A percentile compares a stretch with the other conserved stretches of the same genome.
Evolutionary conservation across 1,140 invertebrate species (phyloP).

Genomic region (Protaetia brevitarsis): DNA sequence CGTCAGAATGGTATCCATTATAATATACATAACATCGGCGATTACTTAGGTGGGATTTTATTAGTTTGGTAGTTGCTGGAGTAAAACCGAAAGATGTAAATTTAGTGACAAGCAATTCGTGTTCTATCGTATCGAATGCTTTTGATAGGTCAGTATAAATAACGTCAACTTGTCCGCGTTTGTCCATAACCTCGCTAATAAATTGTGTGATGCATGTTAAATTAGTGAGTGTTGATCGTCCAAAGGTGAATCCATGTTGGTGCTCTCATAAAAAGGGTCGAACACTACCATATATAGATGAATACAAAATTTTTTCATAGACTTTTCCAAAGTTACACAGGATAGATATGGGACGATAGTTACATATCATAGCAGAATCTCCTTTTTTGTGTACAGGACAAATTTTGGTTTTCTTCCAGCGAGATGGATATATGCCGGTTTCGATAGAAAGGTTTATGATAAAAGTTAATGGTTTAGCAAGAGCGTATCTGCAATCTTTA

Average conservation of each 20-base stretch:
- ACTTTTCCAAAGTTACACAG: background rate
- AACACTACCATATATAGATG: background rate
- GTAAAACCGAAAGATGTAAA: background rate
- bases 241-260: background rate
- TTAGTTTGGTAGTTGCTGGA: background rate
- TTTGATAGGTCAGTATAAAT: background rate
- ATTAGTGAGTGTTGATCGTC: background rate
- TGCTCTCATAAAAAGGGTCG: background rate
- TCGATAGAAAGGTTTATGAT: no score
- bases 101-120: background rate
- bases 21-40: background rate
- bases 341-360: constrained; percentile 4
- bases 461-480: no score
- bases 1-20: background rate
- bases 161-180: constrained; percentile 9
- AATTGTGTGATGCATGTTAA: constrained; percentile 3
- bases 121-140: background rate
- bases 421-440: no score
- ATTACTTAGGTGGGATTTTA: background rate
- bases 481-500: no score
- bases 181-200: background rate
- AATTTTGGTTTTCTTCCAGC: no score
- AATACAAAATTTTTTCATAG: constrained; percentile 6
- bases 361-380: no score
- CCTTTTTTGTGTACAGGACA: no score